Evolutionary conservation across 2,797 vertebrate genomes (phyloP).

Genomic region (Takifugu rubripes): DNA sequence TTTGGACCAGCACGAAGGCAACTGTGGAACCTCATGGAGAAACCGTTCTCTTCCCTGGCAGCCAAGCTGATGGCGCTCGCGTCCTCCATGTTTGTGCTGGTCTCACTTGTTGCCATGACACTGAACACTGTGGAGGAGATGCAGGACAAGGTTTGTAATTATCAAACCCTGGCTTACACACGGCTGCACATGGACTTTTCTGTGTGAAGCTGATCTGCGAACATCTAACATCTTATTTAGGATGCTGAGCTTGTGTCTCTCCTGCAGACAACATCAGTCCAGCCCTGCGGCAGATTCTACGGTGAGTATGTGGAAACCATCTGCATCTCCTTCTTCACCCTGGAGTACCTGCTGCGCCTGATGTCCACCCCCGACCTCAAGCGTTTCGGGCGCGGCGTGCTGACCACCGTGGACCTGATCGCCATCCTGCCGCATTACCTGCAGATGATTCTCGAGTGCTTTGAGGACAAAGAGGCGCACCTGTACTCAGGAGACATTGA

Average conservation of each 20-base stretch:
- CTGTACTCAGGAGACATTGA: slow-evolving; percentile 80
- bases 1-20: slow-evolving; percentile 59
- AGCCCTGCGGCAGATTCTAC: slow-evolving; percentile 70
- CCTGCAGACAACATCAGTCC: slow-evolving; percentile 45
- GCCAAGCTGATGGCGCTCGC: slow-evolving; percentile 87
- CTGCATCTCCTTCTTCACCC: slow-evolving; percentile 89
- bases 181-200: no score
- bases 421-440: slow-evolving; percentile 91
- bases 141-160: slow-evolving; percentile 73
- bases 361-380: slow-evolving; percentile 83
- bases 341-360: slow-evolving; percentile 89
- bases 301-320: slow-evolving; percentile 82
- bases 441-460: slow-evolving; percentile 82
- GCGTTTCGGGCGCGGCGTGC: slow-evolving; percentile 79
- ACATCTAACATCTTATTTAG: no score
- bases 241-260: neutral
- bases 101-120: slow-evolving; percentile 89
- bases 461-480: slow-evolving; percentile 70
- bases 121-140: slow-evolving; percentile 93
- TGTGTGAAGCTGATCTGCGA: no score
- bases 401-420: slow-evolving; percentile 89
- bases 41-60: slow-evolving; percentile 86
- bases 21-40: slow-evolving; percentile 95
- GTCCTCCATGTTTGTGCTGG: slow-evolving; percentile 88
- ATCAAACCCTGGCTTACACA: no score